Evolutionary conservation across 2,113 vertebrate species (phyloP), one percentile per base, ranked within the genome.

Genomic region (Lepus europaeus): DNA sequence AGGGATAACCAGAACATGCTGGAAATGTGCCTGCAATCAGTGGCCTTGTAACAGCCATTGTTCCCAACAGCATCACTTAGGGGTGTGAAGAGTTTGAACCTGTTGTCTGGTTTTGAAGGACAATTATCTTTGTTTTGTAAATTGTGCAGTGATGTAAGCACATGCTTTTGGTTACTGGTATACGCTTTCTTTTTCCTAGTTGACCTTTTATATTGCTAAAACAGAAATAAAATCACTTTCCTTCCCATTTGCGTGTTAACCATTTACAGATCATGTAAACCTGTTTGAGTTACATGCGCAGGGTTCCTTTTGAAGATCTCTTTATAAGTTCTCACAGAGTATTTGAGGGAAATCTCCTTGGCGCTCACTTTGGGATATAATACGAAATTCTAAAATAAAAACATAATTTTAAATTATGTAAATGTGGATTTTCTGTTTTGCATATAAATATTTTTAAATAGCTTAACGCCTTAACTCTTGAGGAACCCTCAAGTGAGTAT

Each of bases 181-280:
- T 49, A 66, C 93, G 77, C 79, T 59, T 59, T 59, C 19, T 59
- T 61, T 51, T 91, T 36, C 69, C 76, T 83, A 81, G 53, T 36
- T 89, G 59, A 97, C 89, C n/a, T 80, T 97, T 98, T 98, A 64
- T 95, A 90, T 81, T 94, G 90, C 81, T 79, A 83, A 56, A 49
- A 95, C 33, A 97, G 97, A 98, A 98, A 98, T 98, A 98, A 98
- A 98, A 91, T 73, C 94, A 22, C 49, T 93, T 96, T 97, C 29
- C 45, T 88, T 95, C 94, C 76, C 85, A 27, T 96, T 81, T 73
- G 13, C 79, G 22, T 61, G 93, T 98, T 93, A 95, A 93, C 93
- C 76, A 77, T 91, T 87, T 63, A 49, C 27, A 93, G 49, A 92
- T n/a, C 96, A 19, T 90, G 51, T 14, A 79, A 69, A 36, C 23